These are phyloP conservation scores for Nesometra sesokonis DNA, from an alignment of 35 echinoderm and acorn worm species.

Conservation along the genomic window DNA sequence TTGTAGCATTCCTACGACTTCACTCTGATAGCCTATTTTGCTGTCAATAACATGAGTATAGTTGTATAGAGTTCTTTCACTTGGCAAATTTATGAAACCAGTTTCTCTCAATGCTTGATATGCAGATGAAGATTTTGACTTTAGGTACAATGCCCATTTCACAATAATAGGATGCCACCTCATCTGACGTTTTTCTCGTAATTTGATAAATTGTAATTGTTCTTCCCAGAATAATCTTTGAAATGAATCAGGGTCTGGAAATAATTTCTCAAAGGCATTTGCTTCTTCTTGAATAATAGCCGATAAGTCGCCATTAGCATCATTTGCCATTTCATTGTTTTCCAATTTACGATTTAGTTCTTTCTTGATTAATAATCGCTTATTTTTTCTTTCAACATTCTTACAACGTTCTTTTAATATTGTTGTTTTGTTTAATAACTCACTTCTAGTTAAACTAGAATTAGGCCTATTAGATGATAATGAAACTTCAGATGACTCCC, in stretches of 20 bases:
- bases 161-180: slow-evolving; percentile 20
- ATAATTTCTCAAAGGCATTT: neutral
- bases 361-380: neutral
- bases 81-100: slow-evolving; percentile 13
- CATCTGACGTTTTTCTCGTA: slow-evolving; percentile 1
- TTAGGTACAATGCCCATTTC: slow-evolving; percentile 7
- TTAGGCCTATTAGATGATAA: neutral
- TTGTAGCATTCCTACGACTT: no score
- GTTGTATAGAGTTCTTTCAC: neutral
- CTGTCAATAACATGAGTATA: neutral
- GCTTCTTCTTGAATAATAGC: no score
- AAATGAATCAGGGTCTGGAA: slow-evolving; percentile 18
- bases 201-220: slow-evolving; percentile 9
- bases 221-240: slow-evolving; percentile 22
- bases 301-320: neutral
- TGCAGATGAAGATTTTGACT: neutral
- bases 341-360: neutral
- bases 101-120: slow-evolving; percentile 12
- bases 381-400: neutral
- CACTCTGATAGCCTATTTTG: neutral
- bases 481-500: neutral
- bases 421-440: neutral
- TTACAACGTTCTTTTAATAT: neutral
- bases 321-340: neutral
- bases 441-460: neutral